Conservation (phyloP, 1,140 invertebrate genomes). For the Parasteatoda tepidariorum region DNA sequence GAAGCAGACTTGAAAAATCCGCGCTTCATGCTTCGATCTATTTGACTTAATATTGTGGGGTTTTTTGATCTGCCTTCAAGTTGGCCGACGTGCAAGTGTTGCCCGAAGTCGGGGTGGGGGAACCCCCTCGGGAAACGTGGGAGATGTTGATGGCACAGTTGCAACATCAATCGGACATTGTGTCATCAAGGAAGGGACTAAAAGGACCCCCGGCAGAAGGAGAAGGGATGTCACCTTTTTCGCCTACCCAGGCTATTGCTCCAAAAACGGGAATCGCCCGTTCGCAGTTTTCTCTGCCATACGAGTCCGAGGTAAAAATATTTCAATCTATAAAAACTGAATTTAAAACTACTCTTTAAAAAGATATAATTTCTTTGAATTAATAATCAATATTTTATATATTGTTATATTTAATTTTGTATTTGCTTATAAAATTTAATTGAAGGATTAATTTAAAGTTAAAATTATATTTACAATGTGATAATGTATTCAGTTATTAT, state of each 20-base stretch:
- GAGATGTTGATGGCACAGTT: slow-evolving; percentile 56
- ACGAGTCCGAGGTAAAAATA: slow-evolving; percentile 45
- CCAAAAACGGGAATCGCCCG: slow-evolving; percentile 40
- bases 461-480: too few species aligned
- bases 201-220: slow-evolving; percentile 7
- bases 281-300: slow-evolving; percentile 41
- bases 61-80: background rate
- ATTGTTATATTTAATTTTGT: too few species aligned
- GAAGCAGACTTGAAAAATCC: background rate
- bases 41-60: background rate
- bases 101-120: slow-evolving; percentile 25
- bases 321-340: background rate
- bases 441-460: too few species aligned
- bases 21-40: background rate
- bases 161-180: slow-evolving; percentile 33
- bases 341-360: background rate
- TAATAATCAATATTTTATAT: too few species aligned
- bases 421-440: too few species aligned
- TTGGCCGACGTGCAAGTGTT: slow-evolving; percentile 24
- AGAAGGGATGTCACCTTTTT: slow-evolving; percentile 22
- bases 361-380: too few species aligned
- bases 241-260: slow-evolving; percentile 40
- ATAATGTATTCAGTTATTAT: too few species aligned
- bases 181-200: slow-evolving; percentile 5
- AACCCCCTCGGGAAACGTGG: slow-evolving; percentile 46